These are phyloP conservation scores for Liolophura sinensis DNA, from an alignment of 1,140 invertebrate genomes.

Conservation along the genomic window DNA sequence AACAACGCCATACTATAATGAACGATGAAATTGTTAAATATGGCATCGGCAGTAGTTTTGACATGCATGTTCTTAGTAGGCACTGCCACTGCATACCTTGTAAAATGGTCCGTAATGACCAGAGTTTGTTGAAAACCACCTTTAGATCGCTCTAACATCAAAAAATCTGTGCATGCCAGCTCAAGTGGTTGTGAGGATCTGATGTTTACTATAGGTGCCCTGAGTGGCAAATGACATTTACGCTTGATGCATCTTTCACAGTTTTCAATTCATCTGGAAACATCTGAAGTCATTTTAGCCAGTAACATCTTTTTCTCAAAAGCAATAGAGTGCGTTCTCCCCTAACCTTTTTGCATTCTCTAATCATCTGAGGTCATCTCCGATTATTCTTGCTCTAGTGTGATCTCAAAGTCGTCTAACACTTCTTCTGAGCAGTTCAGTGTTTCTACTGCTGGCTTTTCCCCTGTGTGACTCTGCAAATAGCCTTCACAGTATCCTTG, in stretches of 20 bases:
- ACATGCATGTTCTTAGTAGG: not conserved
- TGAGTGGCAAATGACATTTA: not conserved
- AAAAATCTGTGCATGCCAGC: not conserved
- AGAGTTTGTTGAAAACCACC: slow-evolving; percentile 5
- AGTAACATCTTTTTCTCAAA: not conserved
- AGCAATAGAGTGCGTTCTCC: no score
- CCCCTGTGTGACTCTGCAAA: no score
- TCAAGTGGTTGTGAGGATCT: not conserved
- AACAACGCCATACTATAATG: not conserved
- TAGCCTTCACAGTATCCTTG: no score
- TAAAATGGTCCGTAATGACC: slow-evolving; percentile 6
- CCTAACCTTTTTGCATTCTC: no score
- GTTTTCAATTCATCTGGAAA: not conserved
- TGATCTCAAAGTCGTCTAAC: no score
- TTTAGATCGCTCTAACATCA: not conserved
- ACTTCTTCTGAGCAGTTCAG: no score
- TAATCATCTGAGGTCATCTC: no score
- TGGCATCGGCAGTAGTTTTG: not conserved
- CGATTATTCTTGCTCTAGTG: no score
- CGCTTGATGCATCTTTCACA: not conserved
- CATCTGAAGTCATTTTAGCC: not conserved
- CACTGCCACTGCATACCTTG: not conserved
- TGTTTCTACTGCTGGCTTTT: no score
- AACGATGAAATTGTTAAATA: not conserved
- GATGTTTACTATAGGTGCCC: not conserved